phyloP scores from a whole-genome alignment of 2,888 invertebrate species.

The Apomyelois bistriatella region DNA sequence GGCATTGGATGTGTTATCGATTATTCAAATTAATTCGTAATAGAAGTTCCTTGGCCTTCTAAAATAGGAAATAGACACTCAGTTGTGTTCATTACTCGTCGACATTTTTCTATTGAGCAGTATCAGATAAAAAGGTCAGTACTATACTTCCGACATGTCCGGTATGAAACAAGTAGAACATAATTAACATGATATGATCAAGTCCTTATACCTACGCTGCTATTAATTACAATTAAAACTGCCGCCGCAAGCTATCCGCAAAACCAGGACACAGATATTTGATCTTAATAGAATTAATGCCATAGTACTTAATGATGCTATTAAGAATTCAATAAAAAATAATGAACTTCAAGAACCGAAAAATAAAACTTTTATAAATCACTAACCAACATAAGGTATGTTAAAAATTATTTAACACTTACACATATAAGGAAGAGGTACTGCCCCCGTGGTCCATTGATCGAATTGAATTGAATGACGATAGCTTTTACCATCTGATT shows the following conservation, averaged over 20 bases:
- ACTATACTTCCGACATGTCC: conserved; percentile 43
- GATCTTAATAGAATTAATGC: not conserved
- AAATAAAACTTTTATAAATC: too few relatives aligned
- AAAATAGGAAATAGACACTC: conserved; percentile 43
- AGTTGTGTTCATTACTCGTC: conserved; percentile 34
- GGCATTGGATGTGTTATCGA: conserved; percentile 20
- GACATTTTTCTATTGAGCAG: conserved; percentile 36
- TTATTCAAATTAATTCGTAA: conserved; percentile 39
- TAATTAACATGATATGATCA: conserved; percentile 4
- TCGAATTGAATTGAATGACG: too few relatives aligned
- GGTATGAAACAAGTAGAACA: not conserved
- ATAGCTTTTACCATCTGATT: too few relatives aligned
- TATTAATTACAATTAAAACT: not conserved
- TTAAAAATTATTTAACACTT: too few relatives aligned
- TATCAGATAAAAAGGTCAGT: conserved; percentile 45
- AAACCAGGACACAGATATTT: not conserved
- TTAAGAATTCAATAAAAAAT: too few relatives aligned
- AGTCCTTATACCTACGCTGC: not conserved
- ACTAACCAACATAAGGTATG: too few relatives aligned
- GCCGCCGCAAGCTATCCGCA: not conserved
- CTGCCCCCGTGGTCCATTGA: too few relatives aligned
- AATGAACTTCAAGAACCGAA: too few relatives aligned
- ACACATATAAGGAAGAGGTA: too few relatives aligned
- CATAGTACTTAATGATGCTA: too few relatives aligned
- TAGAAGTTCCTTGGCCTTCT: conserved; percentile 48